Percentiles rank a stretch among this genome's conserved stretches.
Conservation (phyloP, 2,797 vertebrate genomes). For the Hippopotamyrus pictus region DNA sequence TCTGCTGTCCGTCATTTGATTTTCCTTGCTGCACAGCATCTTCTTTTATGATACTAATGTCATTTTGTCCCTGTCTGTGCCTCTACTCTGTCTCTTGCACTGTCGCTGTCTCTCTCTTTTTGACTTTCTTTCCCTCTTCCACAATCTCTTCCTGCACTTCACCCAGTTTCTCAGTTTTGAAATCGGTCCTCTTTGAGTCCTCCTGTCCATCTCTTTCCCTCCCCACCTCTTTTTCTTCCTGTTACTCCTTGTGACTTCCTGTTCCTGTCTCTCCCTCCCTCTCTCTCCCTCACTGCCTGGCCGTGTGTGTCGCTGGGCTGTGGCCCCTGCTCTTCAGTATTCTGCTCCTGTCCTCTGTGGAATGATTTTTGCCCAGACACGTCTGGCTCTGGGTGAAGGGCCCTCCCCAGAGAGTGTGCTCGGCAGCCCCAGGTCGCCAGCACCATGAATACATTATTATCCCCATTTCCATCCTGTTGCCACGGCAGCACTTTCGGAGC, state of each 20-base stretch:
- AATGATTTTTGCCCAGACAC: slow-evolving; percentile 99
- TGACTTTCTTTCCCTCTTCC: background rate
- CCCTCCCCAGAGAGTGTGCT: slow-evolving; percentile 90
- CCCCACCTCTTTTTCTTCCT: slow-evolving; percentile 17
- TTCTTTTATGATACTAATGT: background rate
- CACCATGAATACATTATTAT: slow-evolving; percentile 99
- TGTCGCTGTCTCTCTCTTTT: background rate
- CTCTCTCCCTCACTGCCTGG: slow-evolving; percentile 27
- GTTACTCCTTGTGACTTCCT: slow-evolving; percentile 25
- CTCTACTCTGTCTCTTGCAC: background rate
- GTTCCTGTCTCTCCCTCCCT: slow-evolving; percentile 20
- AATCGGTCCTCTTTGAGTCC: background rate
- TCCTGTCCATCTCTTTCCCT: slow-evolving; percentile 18
- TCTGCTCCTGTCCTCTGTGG: slow-evolving; percentile 95
- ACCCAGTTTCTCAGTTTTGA: background rate
- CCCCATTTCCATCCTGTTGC: slow-evolving; percentile 99
- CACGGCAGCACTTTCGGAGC: slow-evolving; percentile 99
- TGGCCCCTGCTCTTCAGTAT: slow-evolving; percentile 84
- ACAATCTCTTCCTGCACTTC: background rate
- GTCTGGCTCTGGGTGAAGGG: slow-evolving; percentile 99
- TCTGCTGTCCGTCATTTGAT: background rate
- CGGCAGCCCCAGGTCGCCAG: slow-evolving; percentile 98
- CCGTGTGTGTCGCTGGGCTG: slow-evolving; percentile 69
- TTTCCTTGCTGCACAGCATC: background rate
- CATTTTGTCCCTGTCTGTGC: background rate